Conservation (phyloP, 2,888 invertebrate genomes). For the Drosophila picticornis region DNA sequence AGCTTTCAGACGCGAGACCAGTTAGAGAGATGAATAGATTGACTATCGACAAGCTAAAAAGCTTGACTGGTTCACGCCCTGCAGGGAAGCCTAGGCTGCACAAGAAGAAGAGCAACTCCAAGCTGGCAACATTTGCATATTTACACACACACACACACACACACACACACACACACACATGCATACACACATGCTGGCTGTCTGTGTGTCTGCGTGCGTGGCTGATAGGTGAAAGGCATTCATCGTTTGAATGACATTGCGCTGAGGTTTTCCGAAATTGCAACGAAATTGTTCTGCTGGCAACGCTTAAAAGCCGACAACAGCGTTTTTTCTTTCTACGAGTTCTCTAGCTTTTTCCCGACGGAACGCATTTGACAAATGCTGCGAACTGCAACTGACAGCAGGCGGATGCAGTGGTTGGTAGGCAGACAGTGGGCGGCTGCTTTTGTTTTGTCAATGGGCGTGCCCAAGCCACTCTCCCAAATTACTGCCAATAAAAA, state of each 20-base stretch:
- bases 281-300: constrained; percentile 46
- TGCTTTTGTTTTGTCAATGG: constrained; percentile 19
- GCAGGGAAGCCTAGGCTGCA: neutral
- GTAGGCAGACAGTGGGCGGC: neutral
- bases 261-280: constrained; percentile 57
- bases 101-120: constrained; percentile 8
- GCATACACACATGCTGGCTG: neutral
- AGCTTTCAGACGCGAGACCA: constrained; percentile 77
- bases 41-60: constrained; percentile 76
- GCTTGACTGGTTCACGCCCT: constrained; percentile 70
- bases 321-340: constrained; percentile 25
- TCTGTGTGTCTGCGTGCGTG: constrained; percentile 13
- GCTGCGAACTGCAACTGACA: constrained; percentile 55
- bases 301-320: constrained; percentile 22
- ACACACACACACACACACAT: neutral
- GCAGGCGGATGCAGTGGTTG: neutral
- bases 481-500: constrained; percentile 65
- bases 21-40: constrained; percentile 78
- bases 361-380: constrained; percentile 62
- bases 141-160: constrained; percentile 1
- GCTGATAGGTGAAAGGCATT: constrained; percentile 47
- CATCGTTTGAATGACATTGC: constrained; percentile 67
- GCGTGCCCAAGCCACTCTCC: constrained; percentile 29
- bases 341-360: neutral
- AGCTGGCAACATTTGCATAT: constrained; percentile 55